phyloP scores from a whole-genome alignment of 1,140 invertebrate genomes.

The Macrosteles quadrilineatus region DNA sequence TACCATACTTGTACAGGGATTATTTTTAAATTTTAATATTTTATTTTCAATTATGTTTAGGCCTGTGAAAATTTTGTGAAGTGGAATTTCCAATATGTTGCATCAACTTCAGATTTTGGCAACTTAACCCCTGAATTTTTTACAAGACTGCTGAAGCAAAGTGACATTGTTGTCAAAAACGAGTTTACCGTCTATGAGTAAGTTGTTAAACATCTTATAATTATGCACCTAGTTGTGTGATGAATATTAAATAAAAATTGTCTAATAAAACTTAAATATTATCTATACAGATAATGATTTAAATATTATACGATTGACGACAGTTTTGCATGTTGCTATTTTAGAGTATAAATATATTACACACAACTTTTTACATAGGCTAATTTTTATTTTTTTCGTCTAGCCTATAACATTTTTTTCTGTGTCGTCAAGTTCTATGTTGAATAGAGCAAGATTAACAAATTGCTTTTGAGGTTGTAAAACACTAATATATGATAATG shows the following conservation, averaged over 20 bases:
- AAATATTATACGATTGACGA: not conserved
- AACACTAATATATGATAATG: too few relatives aligned
- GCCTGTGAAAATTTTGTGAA: slow-evolving; percentile 84
- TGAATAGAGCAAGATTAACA: too few relatives aligned
- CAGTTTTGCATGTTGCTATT: not conserved
- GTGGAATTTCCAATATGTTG: slow-evolving; percentile 87
- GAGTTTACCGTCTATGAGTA: slow-evolving; percentile 80
- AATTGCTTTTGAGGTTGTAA: too few relatives aligned
- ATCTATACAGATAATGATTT: not conserved
- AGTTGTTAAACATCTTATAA: too few relatives aligned
- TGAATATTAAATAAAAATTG: too few relatives aligned
- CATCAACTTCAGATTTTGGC: slow-evolving; percentile 75
- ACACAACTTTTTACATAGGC: not conserved
- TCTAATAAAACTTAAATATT: too few relatives aligned
- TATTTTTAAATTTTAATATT: too few relatives aligned
- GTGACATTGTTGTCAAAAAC: slow-evolving; percentile 86
- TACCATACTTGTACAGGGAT: too few relatives aligned
- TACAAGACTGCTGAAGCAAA: slow-evolving; percentile 74
- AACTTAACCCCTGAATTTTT: slow-evolving; percentile 82
- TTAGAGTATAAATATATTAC: not conserved
- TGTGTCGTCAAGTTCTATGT: too few relatives aligned
- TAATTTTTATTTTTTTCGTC: too few relatives aligned
- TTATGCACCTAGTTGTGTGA: too few relatives aligned
- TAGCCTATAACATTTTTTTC: too few relatives aligned
- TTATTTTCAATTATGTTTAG: slow-evolving; percentile 43